These are phyloP conservation scores for Adelges cooleyi DNA, from an alignment of 1,140 invertebrate species.

Conservation along the genomic window DNA sequence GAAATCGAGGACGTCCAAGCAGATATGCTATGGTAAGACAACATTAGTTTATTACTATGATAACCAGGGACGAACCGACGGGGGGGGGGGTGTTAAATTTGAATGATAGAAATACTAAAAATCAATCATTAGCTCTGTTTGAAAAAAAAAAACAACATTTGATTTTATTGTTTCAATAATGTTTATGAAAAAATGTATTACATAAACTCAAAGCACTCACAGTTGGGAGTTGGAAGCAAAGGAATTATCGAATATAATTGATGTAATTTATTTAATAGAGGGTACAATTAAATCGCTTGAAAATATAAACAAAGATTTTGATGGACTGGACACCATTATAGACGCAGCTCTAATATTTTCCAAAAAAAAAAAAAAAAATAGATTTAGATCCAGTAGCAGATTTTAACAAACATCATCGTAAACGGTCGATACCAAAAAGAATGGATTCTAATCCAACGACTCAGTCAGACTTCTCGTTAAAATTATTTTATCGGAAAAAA, in stretches of 20 bases:
- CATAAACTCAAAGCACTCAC: constrained; percentile 12
- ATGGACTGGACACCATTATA: neutral
- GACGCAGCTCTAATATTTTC: neutral
- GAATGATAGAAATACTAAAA: no score
- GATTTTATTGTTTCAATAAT: constrained; percentile 10
- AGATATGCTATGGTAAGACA: constrained; percentile 29
- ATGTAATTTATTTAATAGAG: neutral
- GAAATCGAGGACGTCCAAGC: constrained; percentile 14
- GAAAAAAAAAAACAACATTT: neutral
- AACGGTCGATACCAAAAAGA: neutral
- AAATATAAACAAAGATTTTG: neutral
- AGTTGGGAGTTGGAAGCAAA: constrained; percentile 1
- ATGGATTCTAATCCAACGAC: neutral
- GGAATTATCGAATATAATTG: constrained; percentile 8
- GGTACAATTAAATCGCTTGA: neutral
- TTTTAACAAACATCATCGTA: constrained; percentile 8
- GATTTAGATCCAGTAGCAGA: neutral
- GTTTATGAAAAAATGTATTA: constrained; percentile 16
- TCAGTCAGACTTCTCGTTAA: neutral
- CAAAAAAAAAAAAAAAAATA: constrained; percentile 11
- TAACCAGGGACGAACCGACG: no score
- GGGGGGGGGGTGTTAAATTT: no score
- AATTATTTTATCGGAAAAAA: neutral
- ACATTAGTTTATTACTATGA: no score
- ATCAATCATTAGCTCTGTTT: no score